phyloP scores from a whole-genome alignment of 2,888 invertebrate genomes.

The Lepidocyrtoides sp. region DNA sequence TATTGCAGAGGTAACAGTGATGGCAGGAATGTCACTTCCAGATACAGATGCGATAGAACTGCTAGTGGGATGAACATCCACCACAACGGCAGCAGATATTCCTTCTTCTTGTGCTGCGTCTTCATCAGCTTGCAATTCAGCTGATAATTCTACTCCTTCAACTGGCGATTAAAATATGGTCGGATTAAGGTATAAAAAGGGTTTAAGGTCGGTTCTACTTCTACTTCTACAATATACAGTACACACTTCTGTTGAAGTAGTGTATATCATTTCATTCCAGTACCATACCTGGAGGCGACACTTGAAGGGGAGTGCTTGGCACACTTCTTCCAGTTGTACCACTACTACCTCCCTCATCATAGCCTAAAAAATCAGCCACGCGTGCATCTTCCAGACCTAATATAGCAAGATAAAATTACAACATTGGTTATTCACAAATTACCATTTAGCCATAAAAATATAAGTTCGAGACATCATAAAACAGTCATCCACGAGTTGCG shows the following conservation, averaged over 20 bases:
- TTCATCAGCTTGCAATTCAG: conserved; percentile 76
- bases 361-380: conserved; percentile 90
- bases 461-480: not conserved
- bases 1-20: conserved; percentile 80
- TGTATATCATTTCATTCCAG: not conserved
- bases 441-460: not conserved
- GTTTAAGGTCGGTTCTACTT: not conserved
- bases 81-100: conserved; percentile 41
- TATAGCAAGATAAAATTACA: conserved; percentile 86
- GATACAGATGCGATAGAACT: conserved; percentile 69
- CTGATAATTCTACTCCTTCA: conserved; percentile 70
- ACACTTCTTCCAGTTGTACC: conserved; percentile 90
- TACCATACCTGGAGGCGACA: conserved; percentile 88
- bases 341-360: conserved; percentile 87
- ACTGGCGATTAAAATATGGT: conserved; percentile 22
- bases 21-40: conserved; percentile 79
- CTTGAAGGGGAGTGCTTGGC: conserved; percentile 89
- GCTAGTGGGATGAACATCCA: conserved; percentile 83
- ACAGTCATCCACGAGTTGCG: not conserved
- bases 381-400: conserved; percentile 92
- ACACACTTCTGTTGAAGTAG: not conserved
- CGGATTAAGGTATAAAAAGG: not conserved
- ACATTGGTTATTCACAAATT: not conserved
- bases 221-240: too few species aligned
- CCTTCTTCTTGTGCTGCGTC: conserved; percentile 74